Conservation (phyloP, 2,888 invertebrate species). For the Drosophila glabriapex region DNA sequence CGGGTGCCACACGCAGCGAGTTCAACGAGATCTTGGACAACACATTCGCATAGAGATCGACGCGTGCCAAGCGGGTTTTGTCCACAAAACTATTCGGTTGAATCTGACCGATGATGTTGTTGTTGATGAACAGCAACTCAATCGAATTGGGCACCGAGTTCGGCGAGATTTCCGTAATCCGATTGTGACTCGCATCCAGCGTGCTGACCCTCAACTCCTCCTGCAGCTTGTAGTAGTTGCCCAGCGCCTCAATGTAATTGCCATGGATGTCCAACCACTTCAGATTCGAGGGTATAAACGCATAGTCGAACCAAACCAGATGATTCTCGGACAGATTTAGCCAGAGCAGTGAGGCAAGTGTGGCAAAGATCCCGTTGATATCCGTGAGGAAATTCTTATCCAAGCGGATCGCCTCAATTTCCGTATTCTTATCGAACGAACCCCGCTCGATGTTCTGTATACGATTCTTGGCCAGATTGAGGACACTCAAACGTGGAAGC, state of each 20-base stretch:
- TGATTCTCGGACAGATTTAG: constrained; percentile 96
- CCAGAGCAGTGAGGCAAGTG: constrained; percentile 93
- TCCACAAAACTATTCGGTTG: constrained; percentile 94
- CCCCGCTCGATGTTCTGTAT: constrained; percentile 93
- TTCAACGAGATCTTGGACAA: constrained; percentile 93
- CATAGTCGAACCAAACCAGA: constrained; percentile 96
- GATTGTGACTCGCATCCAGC: constrained; percentile 95
- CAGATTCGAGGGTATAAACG: constrained; percentile 94
- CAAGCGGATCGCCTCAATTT: constrained; percentile 93
- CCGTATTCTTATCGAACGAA: constrained; percentile 92
- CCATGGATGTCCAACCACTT: constrained; percentile 96
- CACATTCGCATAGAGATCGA: constrained; percentile 96
- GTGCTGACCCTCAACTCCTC: constrained; percentile 93
- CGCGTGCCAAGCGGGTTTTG: constrained; percentile 93
- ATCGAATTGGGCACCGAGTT: constrained; percentile 95
- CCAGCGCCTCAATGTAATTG: constrained; percentile 94
- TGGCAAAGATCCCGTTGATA: constrained; percentile 95
- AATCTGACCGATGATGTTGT: constrained; percentile 93
- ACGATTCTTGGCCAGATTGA: constrained; percentile 96
- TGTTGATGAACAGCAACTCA: constrained; percentile 94
- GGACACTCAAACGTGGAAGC: constrained; percentile 92
- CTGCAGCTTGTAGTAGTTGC: constrained; percentile 95
- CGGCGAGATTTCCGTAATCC: constrained; percentile 92
- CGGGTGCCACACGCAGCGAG: constrained; percentile 91
- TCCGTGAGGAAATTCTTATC: constrained; percentile 95